phyloP scores from a whole-genome alignment of 2,888 invertebrate species.

The Meiosimyza decipiens region DNA sequence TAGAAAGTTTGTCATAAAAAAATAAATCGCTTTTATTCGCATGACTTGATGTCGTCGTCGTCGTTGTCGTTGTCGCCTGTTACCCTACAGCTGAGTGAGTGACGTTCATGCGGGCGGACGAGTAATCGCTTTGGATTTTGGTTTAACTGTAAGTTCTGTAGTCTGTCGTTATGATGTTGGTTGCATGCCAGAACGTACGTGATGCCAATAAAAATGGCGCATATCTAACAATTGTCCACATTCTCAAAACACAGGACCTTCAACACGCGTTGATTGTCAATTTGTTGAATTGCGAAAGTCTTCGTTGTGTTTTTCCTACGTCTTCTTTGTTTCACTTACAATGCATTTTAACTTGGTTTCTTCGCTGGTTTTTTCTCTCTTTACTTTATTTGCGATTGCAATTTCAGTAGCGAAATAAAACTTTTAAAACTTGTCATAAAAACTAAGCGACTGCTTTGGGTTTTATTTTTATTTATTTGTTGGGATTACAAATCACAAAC shows the following conservation, averaged over 20 bases:
- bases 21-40: slow-evolving; percentile 36
- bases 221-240: slow-evolving; percentile 34
- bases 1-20: slow-evolving; percentile 35
- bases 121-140: not conserved
- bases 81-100: too few species aligned
- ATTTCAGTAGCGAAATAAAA: slow-evolving; percentile 35
- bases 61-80: not conserved
- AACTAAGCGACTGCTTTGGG: slow-evolving; percentile 30
- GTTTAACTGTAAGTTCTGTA: not conserved
- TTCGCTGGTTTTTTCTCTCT: not conserved
- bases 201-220: slow-evolving; percentile 50
- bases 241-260: slow-evolving; percentile 3
- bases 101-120: too few species aligned
- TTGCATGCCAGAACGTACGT: slow-evolving; percentile 46
- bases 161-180: not conserved
- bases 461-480: too few species aligned
- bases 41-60: slow-evolving; percentile 2
- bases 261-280: not conserved
- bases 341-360: slow-evolving; percentile 28
- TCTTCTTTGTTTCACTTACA: slow-evolving; percentile 19
- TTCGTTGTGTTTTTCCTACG: not conserved
- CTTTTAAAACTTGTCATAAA: slow-evolving; percentile 41
- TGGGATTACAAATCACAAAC: too few species aligned
- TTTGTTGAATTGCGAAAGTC: slow-evolving; percentile 1
- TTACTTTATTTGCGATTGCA: slow-evolving; percentile 24